Conservation (phyloP, 1,140 invertebrate genomes). For the Drosophila prosaltans region DNA sequence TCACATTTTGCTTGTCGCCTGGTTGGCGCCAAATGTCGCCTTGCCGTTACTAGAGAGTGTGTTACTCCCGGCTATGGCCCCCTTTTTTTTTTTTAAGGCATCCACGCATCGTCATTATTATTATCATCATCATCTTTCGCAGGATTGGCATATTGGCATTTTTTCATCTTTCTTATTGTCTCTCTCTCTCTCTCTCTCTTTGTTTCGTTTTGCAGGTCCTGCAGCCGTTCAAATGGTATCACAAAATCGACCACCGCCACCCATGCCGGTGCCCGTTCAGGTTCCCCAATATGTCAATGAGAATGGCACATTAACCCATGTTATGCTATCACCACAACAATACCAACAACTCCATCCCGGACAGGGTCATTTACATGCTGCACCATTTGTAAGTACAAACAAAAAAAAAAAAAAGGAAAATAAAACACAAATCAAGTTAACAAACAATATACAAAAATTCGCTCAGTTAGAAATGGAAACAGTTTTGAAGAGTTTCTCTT, state of each 20-base stretch:
- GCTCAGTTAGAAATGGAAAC: not conserved
- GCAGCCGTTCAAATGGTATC: constrained; percentile 94
- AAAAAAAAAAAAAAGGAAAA: not conserved
- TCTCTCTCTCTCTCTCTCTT: no score
- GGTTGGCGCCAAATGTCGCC: constrained; percentile 61
- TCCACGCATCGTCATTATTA: constrained; percentile 4
- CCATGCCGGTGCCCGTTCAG: constrained; percentile 94
- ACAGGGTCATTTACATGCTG: constrained; percentile 82
- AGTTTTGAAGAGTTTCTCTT: not conserved
- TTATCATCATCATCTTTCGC: constrained; percentile 11
- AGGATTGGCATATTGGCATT: constrained; percentile 53
- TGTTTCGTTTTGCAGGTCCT: constrained; percentile 84
- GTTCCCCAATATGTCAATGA: constrained; percentile 96
- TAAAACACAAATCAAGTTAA: not conserved
- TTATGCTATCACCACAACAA: constrained; percentile 90
- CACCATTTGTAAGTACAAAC: constrained; percentile 74
- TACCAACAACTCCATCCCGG: constrained; percentile 86
- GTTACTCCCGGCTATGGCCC: not conserved
- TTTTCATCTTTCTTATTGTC: constrained; percentile 5
- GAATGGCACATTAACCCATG: constrained; percentile 92
- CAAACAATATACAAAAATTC: not conserved
- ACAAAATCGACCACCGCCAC: constrained; percentile 90
- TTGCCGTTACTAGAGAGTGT: constrained; percentile 21
- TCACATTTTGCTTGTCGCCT: constrained; percentile 55
- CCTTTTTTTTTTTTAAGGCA: constrained; percentile 10